Evolutionary conservation across 2,113 vertebrate genomes (phyloP).

Genomic region (Gymnocephalus cernua): DNA sequence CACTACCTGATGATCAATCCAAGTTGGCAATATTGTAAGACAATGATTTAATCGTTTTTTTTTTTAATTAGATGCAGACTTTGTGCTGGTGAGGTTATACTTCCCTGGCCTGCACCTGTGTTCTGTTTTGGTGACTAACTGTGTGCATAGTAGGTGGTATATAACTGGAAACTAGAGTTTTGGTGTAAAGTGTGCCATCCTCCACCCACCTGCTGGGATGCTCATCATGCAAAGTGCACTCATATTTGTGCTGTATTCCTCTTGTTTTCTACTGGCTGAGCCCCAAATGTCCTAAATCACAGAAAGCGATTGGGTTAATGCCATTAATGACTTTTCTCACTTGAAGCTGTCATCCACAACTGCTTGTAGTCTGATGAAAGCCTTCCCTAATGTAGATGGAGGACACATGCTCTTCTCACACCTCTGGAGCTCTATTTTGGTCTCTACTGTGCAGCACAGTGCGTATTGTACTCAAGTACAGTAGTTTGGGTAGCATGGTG

Average conservation of each 20-base stretch:
- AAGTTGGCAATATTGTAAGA: too few relatives aligned
- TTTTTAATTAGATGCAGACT: background rate
- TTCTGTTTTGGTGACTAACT: slow-evolving; percentile 9
- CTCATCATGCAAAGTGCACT: background rate
- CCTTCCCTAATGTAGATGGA: background rate
- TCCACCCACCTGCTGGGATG: background rate
- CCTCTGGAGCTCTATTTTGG: background rate
- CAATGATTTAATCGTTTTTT: background rate
- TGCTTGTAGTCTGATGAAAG: background rate
- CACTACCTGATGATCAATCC: background rate
- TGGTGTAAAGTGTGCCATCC: background rate
- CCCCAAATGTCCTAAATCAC: background rate
- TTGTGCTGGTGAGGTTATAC: background rate
- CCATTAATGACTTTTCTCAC: background rate
- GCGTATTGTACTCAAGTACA: background rate
- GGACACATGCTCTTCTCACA: background rate
- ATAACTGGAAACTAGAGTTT: background rate
- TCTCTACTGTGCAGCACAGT: too few relatives aligned
- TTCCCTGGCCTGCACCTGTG: background rate
- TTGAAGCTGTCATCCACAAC: background rate
- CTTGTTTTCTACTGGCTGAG: background rate
- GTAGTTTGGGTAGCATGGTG: too few relatives aligned
- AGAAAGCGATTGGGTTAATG: background rate
- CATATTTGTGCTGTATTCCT: background rate
- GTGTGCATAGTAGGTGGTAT: background rate